phyloP scores from a whole-genome alignment of 2,888 invertebrate species.

The Malachius bipustulatus region DNA sequence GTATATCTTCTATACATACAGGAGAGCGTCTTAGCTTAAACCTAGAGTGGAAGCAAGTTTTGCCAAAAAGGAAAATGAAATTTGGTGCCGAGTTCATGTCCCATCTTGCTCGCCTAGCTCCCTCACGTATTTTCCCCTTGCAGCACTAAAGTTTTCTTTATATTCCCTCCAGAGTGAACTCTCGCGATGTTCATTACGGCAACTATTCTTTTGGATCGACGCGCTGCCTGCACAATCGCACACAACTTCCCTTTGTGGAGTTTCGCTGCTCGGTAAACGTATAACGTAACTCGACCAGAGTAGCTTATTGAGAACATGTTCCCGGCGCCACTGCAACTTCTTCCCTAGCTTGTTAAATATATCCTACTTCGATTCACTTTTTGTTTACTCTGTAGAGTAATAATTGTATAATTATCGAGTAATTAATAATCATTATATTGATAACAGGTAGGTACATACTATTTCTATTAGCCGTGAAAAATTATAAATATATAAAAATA shows the following conservation, averaged over 20 bases:
- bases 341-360: no score
- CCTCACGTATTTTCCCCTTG: conserved; percentile 31
- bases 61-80: conserved; percentile 16
- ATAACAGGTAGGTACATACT: no score
- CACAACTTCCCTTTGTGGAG: conserved; percentile 25
- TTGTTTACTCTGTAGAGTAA: no score
- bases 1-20: no score
- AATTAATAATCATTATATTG: no score
- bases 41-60: no score
- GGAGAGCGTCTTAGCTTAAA: no score
- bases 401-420: no score
- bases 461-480: no score
- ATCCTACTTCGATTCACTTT: no score
- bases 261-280: conserved; percentile 22
- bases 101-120: conserved; percentile 25
- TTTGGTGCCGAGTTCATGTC: conserved; percentile 17
- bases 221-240: conserved; percentile 26
- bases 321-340: no score
- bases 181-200: conserved; percentile 33
- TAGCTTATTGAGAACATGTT: conserved; percentile 33
- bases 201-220: conserved; percentile 33
- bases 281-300: conserved; percentile 29
- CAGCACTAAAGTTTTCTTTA: conserved; percentile 36
- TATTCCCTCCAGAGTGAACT: conserved; percentile 33
- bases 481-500: no score